Base-by-base conservation (phyloP, 2,797 vertebrate species). In the Syngnathus acus region DNA sequence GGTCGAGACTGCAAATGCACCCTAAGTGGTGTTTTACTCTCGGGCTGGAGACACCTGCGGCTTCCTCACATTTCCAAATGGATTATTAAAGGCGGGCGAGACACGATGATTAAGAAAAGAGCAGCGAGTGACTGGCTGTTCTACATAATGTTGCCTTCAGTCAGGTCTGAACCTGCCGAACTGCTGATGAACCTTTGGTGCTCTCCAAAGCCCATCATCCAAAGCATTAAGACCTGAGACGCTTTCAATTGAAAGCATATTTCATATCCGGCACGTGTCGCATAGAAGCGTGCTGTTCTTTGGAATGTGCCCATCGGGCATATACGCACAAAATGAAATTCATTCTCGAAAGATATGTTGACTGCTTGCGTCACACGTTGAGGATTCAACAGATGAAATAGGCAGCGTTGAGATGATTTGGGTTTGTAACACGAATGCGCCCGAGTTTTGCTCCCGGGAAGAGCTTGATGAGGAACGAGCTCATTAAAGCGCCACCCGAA, bases 151-250 rank as follows among this genome's bases (percentile, higher is more conserved):
- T 48, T 13, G 23, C 21, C 61, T 54, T 79, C 69, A 70, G 70
- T 64, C 5, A 40, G 9, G 21, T 32, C n/a, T 74, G 74, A 75
- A 71, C 76, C 65, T 61, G n/a, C 64, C 62, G 50, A 50, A 66
- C 61, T 58, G 50, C 40, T 43, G 47, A 7, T 73, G 68, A 73
- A 76, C 75, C 64, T 42, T 42, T 42, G 42, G 23, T 21, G 32
- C 17, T 66, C 54, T 62, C 39, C 13, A 45, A 64, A 19, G 21
- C 19, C n/a, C 14, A 16, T 50, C 11, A 26, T 45, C 14, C 37
- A 37, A 38, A 6, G 51, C 39, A 32, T 26, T 21, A 65, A 39
- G 16, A 68, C 50, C 19, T 0, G 39, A 39, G 40, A 26, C 66
- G 23, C 40, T 47, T 16, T 42, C 43, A 65, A 51, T 37, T 21